phyloP scores from a whole-genome alignment of 2,797 vertebrate genomes.

The Tokudaia tokunoshimensis region DNA sequence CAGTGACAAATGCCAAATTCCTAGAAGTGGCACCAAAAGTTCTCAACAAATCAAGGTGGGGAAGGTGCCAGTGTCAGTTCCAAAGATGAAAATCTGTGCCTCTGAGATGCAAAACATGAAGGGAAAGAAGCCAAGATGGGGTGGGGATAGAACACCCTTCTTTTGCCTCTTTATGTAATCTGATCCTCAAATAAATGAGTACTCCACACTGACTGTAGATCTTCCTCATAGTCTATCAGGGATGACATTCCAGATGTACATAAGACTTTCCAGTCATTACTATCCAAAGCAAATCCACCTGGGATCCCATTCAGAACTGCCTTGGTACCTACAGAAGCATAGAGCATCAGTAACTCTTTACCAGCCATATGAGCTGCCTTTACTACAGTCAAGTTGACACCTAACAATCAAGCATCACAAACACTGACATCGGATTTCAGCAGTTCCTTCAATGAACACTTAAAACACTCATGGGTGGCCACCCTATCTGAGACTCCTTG shows the following conservation, averaged over 20 bases:
- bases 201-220: too few relatives aligned
- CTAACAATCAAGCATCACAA: background rate
- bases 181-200: background rate
- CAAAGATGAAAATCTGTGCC: background rate
- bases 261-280: background rate
- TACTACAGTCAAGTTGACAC: background rate
- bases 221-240: background rate
- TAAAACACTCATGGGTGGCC: background rate
- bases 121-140: background rate
- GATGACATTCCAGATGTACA: background rate
- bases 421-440: constrained; percentile 42
- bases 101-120: background rate
- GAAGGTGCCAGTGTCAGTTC: background rate
- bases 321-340: background rate
- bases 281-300: background rate
- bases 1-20: too few relatives aligned
- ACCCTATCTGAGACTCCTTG: background rate
- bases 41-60: too few relatives aligned
- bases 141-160: background rate
- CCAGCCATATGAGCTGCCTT: background rate
- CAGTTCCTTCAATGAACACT: constrained; percentile 13
- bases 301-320: background rate
- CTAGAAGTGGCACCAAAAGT: too few relatives aligned
- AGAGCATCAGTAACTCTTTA: background rate
- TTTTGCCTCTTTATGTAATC: background rate